Evolutionary conservation across 2,797 vertebrate genomes (phyloP).

Genomic region (Netta rufina): DNA sequence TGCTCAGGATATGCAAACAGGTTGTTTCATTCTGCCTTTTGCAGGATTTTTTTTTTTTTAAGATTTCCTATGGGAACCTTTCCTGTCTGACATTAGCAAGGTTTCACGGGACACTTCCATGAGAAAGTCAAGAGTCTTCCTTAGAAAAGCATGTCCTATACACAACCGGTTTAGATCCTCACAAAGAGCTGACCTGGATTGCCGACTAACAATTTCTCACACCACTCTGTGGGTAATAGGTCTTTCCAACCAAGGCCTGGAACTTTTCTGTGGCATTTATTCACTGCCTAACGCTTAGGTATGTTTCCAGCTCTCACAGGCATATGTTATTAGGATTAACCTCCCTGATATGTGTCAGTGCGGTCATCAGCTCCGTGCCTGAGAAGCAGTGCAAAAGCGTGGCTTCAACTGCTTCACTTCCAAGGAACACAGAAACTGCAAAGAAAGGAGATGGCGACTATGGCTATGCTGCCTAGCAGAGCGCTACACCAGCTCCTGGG

Average conservation of each 20-base stretch:
- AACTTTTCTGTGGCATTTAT: background rate
- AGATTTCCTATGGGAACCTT: background rate
- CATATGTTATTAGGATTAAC: fast-evolving
- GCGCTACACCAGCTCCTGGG: background rate
- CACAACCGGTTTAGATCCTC: background rate
- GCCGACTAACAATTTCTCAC: background rate
- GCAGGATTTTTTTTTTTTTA: background rate
- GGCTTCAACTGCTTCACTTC: background rate
- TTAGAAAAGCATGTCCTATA: background rate
- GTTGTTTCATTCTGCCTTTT: background rate
- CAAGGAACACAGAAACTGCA: fast-evolving
- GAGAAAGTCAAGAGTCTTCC: background rate
- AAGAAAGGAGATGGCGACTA: background rate
- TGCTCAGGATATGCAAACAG: background rate
- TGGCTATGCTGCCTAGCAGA: background rate
- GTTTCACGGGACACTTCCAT: background rate
- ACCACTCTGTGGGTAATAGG: fast-evolving
- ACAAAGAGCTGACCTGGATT: background rate
- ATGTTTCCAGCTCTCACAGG: background rate
- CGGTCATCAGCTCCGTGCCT: background rate
- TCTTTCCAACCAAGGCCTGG: background rate
- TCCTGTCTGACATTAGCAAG: background rate
- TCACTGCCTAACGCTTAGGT: background rate
- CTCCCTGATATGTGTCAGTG: fast-evolving
- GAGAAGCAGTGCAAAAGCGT: background rate